phyloP scores from a whole-genome alignment of 2,113 vertebrate species.

The Ardeotis arabs region DNA sequence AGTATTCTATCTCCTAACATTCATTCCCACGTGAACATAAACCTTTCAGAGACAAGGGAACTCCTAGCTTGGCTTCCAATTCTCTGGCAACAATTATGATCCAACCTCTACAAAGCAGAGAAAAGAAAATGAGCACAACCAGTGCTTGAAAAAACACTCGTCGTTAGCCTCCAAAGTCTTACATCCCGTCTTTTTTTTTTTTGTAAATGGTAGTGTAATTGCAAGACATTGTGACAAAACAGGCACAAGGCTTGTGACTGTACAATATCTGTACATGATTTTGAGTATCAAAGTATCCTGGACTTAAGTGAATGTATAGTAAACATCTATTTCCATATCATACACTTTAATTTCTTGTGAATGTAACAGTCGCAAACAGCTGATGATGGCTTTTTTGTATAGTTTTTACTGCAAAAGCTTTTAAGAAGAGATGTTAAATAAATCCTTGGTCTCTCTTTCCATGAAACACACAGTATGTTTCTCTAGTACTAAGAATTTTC shows the following conservation, averaged over 20 bases:
- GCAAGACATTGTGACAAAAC: not conserved
- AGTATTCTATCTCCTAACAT: not conserved
- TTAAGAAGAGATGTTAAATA: not conserved
- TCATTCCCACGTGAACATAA: not conserved
- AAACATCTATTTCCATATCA: not conserved
- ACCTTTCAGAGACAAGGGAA: not conserved
- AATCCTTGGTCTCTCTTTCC: not conserved
- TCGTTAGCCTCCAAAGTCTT: not conserved
- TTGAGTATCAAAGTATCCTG: not conserved
- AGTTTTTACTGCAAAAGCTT: not conserved
- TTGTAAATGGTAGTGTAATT: not conserved
- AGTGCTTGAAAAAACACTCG: not conserved
- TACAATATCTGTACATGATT: accelerated
- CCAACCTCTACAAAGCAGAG: not conserved
- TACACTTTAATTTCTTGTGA: not conserved
- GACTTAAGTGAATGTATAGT: not conserved
- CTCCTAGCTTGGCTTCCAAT: not conserved
- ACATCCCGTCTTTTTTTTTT: not conserved
- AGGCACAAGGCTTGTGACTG: not conserved
- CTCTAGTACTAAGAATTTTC: not conserved
- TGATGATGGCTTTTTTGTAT: not conserved
- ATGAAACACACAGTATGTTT: not conserved
- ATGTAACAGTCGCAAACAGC: not conserved
- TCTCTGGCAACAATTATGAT: not conserved
- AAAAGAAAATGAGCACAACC: not conserved